Base-by-base conservation (phyloP, 2,888 invertebrate species). In the Branchipolynoe longqiensis region DNA sequence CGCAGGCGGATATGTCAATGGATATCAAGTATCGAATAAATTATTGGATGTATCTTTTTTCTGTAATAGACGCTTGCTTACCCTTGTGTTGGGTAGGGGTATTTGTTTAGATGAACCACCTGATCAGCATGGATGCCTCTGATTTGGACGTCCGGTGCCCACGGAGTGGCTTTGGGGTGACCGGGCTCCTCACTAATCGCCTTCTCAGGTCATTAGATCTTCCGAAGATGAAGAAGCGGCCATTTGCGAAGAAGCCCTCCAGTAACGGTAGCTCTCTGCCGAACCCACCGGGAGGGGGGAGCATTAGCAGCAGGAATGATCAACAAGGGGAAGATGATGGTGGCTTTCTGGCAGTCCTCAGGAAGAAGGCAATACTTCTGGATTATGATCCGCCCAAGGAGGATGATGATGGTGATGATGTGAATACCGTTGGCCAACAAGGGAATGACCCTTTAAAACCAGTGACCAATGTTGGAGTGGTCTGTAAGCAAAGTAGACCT, bases 131-230 rank as follows among this genome's bases (percentile, higher is more conserved):
- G 74, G 41, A 74, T 36, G 38, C n/a, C 12, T 74, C 74, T 2
- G 74, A 74, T 41, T 41, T 74, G 40, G 74, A 74, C 41, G 74
- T 74, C 25, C 38, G 41, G 40, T 74, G 74, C 40, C 74, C 74
- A 2, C 22, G 28, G 40, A 28, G 40, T 1, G 40, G 25, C 8
- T 74, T 74, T 25, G 74, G 74, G 8, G 74, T 74, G 40, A n/a
- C 58, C 14, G 74, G 74, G 40, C 74, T 74, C 4, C 28, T 74
- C 3, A 74, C 74, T 28, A 25, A 6, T n/a, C 74, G 74, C 40
- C 14, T 74, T 6, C 41, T 74, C 4, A 38, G 74, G 74, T 74
- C 74, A 3, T 25, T 74, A 41, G 69, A 69, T 36, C 69, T 69
- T 31, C 74, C 74, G 12, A 36, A 25, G 74, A n/a, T 69, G 36